Evolutionary conservation across 2,797 vertebrate genomes (phyloP).

Genomic region (Sorex maritimensis): DNA sequence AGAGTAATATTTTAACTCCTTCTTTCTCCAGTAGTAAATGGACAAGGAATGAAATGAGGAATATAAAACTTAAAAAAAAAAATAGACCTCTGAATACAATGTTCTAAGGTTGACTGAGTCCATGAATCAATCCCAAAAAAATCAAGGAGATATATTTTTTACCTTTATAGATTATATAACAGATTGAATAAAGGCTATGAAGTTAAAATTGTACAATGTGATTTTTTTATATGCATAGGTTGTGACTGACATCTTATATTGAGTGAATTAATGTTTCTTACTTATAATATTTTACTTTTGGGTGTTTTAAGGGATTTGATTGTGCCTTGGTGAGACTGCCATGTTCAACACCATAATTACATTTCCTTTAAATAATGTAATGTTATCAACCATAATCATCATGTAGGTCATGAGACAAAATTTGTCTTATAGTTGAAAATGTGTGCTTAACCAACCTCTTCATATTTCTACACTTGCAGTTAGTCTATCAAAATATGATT

Average conservation of each 20-base stretch:
- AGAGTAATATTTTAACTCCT: not conserved
- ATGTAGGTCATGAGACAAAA: not conserved
- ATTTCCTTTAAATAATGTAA: not conserved
- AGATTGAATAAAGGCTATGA: not conserved
- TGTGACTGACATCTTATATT: not conserved
- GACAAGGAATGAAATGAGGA: not conserved
- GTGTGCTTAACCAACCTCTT: not conserved
- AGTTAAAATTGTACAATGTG: not conserved
- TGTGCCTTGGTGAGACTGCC: not conserved
- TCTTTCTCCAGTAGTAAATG: not conserved
- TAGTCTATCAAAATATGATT: no score
- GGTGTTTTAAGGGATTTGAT: not conserved
- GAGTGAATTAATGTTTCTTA: not conserved
- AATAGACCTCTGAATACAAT: not conserved
- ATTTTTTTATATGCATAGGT: not conserved
- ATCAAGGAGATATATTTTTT: not conserved
- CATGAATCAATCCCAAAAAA: not conserved
- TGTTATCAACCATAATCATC: not conserved
- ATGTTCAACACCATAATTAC: not conserved
- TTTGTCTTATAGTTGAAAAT: not conserved
- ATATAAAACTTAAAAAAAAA: not conserved
- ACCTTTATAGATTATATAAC: not conserved
- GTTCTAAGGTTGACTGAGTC: not conserved
- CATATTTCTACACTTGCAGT: not conserved
- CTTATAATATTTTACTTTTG: not conserved